Conservation (phyloP, 2,888 invertebrate species). For the Himalopsyche anomala region DNA sequence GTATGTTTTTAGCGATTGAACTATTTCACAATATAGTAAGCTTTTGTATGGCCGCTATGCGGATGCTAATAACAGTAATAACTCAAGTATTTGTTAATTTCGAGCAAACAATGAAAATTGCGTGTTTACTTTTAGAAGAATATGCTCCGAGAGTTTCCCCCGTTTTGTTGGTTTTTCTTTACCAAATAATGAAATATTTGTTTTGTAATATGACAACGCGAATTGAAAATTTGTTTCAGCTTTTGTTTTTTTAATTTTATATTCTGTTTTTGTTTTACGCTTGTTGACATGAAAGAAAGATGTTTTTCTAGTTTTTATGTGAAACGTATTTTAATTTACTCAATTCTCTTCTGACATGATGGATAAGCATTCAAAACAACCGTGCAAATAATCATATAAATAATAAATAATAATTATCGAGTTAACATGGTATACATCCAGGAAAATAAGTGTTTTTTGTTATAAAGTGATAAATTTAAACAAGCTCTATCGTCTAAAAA, state of each 20-base stretch:
- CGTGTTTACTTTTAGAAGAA: slow-evolving; percentile 34
- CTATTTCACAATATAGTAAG: background rate
- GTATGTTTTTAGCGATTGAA: background rate
- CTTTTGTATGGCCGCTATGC: background rate
- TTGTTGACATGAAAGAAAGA: background rate
- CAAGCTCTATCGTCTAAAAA: too few species aligned
- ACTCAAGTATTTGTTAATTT: slow-evolving; percentile 30
- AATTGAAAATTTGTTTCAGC: slow-evolving; percentile 6
- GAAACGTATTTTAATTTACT: background rate
- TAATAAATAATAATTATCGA: too few species aligned
- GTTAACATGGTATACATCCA: too few species aligned
- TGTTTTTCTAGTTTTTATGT: background rate
- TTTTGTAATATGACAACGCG: slow-evolving; percentile 21
- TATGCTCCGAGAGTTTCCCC: background rate
- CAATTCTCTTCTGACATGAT: too few species aligned
- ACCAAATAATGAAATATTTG: slow-evolving; percentile 34
- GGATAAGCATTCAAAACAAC: too few species aligned
- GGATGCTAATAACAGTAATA: slow-evolving; percentile 2
- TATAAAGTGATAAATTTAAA: too few species aligned
- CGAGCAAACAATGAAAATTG: slow-evolving; percentile 26
- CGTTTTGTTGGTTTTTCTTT: slow-evolving; percentile 7
- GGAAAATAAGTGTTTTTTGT: too few species aligned
- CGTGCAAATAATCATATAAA: too few species aligned
- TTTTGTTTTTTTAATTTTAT: slow-evolving; percentile 4
- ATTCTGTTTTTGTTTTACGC: background rate